Evolutionary conservation across 2,797 vertebrate genomes (phyloP).

Genomic region (Apodemus agrarius): DNA sequence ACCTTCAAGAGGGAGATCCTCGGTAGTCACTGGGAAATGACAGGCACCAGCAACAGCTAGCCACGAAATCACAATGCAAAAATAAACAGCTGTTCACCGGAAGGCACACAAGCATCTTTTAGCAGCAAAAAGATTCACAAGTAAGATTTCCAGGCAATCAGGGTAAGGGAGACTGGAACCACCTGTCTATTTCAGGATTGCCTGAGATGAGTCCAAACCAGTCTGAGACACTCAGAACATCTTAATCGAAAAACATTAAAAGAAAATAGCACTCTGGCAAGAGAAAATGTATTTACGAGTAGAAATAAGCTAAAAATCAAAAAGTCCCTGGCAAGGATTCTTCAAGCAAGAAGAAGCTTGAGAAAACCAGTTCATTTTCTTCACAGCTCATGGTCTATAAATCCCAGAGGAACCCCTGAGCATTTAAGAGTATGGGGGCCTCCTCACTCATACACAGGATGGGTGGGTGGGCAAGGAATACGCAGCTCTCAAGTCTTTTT

Average conservation of each 20-base stretch:
- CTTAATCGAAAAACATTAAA: not conserved
- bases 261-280: not conserved
- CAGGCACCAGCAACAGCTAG: not conserved
- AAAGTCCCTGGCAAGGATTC: not conserved
- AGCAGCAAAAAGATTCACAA: not conserved
- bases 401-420: not conserved
- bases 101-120: not conserved
- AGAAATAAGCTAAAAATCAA: not conserved
- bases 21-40: not conserved
- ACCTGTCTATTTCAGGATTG: not conserved
- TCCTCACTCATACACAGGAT: not conserved
- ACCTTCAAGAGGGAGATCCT: not conserved
- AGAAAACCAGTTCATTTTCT: not conserved
- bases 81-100: not conserved
- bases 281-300: not conserved
- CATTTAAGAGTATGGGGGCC: not conserved
- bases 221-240: no score
- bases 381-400: not conserved
- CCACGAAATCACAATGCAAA: constrained; percentile 18
- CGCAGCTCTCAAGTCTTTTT: not conserved
- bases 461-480: fast-evolving
- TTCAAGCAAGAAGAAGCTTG: not conserved
- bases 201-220: not conserved
- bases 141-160: not conserved
- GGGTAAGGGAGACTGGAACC: not conserved